Conservation (phyloP, 2,888 invertebrate genomes). For the Trissolcus japonicus region DNA sequence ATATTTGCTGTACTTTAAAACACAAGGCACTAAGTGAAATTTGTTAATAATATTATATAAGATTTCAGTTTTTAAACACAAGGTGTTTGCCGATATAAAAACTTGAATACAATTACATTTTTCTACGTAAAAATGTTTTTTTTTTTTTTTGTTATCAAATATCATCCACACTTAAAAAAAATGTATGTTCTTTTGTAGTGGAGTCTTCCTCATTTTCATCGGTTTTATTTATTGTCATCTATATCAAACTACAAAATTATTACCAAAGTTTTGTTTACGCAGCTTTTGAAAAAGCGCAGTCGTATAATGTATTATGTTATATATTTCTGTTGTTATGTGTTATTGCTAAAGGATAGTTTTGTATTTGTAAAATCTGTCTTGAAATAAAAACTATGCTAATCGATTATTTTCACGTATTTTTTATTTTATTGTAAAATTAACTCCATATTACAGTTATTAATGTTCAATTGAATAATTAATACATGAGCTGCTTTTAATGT, state of each 20-base stretch:
- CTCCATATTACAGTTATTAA: no score
- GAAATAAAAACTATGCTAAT: constrained; percentile 20
- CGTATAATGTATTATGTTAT: constrained; percentile 8
- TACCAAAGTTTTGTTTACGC: constrained; percentile 18
- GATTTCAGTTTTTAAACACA: neutral
- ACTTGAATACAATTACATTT: no score
- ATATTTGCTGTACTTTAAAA: constrained; percentile 1
- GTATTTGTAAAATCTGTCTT: constrained; percentile 18
- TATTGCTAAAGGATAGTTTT: constrained; percentile 26
- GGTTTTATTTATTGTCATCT: neutral
- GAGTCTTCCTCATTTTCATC: constrained; percentile 15
- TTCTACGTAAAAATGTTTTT: no score
- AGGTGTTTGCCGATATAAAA: no score
- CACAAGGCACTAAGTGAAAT: constrained; percentile 18
- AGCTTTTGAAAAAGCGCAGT: constrained; percentile 5
- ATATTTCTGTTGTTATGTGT: constrained; percentile 19
- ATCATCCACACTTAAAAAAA: no score
- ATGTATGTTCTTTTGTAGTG: neutral
- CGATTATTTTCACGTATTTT: neutral
- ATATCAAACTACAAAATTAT: neutral
- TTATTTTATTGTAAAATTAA: neutral
- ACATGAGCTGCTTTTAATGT: neutral
- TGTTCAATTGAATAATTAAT: neutral
- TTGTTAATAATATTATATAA: neutral
- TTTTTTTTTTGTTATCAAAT: no score